These are phyloP conservation scores for Salvelinus fontinalis DNA, from an alignment of 2,113 vertebrate species.

Conservation along the genomic window DNA sequence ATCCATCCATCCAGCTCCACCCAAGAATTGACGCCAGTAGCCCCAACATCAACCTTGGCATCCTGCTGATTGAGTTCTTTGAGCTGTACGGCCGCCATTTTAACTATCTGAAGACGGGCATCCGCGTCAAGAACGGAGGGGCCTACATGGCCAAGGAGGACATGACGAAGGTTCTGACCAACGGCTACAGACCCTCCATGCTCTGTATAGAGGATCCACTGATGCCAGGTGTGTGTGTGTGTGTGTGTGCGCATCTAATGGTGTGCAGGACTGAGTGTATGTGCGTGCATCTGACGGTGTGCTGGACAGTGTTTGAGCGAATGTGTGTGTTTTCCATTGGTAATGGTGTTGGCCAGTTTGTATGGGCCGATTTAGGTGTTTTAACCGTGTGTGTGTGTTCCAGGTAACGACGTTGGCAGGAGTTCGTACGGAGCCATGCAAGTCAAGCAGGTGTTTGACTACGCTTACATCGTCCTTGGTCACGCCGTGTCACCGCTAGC, in stretches of 20 bases:
- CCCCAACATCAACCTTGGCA: constrained; percentile 89
- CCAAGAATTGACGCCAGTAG: constrained; percentile 92
- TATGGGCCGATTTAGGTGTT: too few relatives aligned
- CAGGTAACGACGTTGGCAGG: constrained; percentile 95
- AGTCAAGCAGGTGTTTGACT: constrained; percentile 97
- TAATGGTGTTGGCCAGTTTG: too few relatives aligned
- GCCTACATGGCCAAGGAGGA: constrained; percentile 97
- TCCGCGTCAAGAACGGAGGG: constrained; percentile 94
- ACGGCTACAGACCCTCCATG: constrained; percentile 95
- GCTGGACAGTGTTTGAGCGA: too few relatives aligned
- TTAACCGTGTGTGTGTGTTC: background rate
- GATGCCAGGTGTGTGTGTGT: constrained; percentile 81
- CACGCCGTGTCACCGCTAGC: constrained; percentile 94
- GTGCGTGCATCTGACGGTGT: too few relatives aligned
- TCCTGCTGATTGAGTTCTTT: constrained; percentile 98
- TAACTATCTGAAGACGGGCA: constrained; percentile 98
- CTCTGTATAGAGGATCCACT: constrained; percentile 97
- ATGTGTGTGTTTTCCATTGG: too few relatives aligned
- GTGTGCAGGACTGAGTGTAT: too few relatives aligned
- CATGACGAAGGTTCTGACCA: constrained; percentile 92
- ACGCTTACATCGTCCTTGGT: constrained; percentile 92
- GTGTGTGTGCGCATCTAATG: background rate
- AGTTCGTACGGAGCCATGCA: constrained; percentile 98
- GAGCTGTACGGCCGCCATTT: constrained; percentile 97
- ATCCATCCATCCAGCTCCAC: constrained; percentile 79